Conservation (phyloP, 2,888 invertebrate genomes). For the Clusia tigrina region DNA sequence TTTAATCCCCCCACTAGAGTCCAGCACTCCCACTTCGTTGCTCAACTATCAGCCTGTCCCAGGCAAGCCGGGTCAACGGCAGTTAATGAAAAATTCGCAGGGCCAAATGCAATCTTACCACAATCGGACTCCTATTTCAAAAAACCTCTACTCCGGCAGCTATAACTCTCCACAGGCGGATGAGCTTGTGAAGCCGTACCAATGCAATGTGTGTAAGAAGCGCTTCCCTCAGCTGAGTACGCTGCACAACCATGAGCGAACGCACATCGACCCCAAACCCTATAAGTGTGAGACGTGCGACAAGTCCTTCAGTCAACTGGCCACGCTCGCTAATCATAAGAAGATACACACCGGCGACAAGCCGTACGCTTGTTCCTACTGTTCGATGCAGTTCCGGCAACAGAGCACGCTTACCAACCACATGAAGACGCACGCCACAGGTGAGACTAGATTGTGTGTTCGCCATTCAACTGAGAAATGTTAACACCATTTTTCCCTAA, state of each 20-base stretch:
- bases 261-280: slow-evolving; percentile 60
- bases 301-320: slow-evolving; percentile 58
- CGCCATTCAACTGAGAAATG: slow-evolving; percentile 58
- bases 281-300: slow-evolving; percentile 60
- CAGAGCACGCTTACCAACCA: slow-evolving; percentile 60
- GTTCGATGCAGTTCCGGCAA: slow-evolving; percentile 61
- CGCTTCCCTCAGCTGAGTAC: slow-evolving; percentile 58
- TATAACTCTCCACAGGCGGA: slow-evolving; percentile 59
- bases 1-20: no score
- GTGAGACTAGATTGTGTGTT: slow-evolving; percentile 59
- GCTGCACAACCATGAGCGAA: slow-evolving; percentile 59
- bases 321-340: slow-evolving; percentile 58
- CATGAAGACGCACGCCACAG: slow-evolving; percentile 57
- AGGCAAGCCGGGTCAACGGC: slow-evolving; percentile 41
- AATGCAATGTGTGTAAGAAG: slow-evolving; percentile 58
- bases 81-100: slow-evolving; percentile 41
- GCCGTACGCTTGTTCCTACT: slow-evolving; percentile 59
- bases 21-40: slow-evolving; percentile 55
- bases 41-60: slow-evolving; percentile 55
- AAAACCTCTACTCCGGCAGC: slow-evolving; percentile 58
- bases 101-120: slow-evolving; percentile 52
- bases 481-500: slow-evolving; percentile 60
- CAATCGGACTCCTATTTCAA: slow-evolving; percentile 58
- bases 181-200: slow-evolving; percentile 58
- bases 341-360: slow-evolving; percentile 59